Percentiles rank a stretch among this genome's conserved stretches.
Evolutionary conservation across 2,113 vertebrate genomes (phyloP).

Genomic region (Cariama cristata): DNA sequence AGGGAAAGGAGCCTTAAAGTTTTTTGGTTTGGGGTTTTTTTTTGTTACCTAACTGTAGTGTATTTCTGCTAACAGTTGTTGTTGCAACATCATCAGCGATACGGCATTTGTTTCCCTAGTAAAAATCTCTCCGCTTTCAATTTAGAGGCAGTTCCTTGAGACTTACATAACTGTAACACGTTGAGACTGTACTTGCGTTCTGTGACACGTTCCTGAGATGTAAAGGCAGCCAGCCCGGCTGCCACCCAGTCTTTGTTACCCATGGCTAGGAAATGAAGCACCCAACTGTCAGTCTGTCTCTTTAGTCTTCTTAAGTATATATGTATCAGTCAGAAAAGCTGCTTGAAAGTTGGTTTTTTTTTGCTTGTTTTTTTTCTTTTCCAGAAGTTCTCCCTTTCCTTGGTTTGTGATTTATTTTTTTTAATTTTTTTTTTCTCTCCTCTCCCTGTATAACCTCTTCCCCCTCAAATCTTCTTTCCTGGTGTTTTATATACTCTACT

Average conservation of each 20-base stretch:
- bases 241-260: background rate
- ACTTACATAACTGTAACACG: constrained; percentile 7
- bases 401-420: background rate
- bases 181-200: background rate
- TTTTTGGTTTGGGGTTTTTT: background rate
- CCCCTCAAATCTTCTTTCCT: background rate
- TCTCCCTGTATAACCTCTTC: background rate
- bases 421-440: too few species aligned
- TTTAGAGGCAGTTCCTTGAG: background rate
- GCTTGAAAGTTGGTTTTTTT: background rate
- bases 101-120: background rate
- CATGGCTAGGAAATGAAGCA: background rate
- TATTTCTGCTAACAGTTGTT: background rate
- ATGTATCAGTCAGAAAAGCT: background rate
- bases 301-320: background rate
- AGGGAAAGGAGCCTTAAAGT: background rate
- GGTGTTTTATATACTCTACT: background rate
- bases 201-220: background rate
- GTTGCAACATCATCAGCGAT: background rate
- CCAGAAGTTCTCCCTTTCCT: background rate
- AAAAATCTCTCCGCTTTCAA: background rate
- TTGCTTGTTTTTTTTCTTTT: background rate
- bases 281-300: background rate
- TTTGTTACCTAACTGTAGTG: background rate
- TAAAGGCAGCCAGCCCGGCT: constrained; percentile 14